Evolutionary conservation across 2,888 invertebrate species (phyloP).

Genomic region (Amphipyra berbera): DNA sequence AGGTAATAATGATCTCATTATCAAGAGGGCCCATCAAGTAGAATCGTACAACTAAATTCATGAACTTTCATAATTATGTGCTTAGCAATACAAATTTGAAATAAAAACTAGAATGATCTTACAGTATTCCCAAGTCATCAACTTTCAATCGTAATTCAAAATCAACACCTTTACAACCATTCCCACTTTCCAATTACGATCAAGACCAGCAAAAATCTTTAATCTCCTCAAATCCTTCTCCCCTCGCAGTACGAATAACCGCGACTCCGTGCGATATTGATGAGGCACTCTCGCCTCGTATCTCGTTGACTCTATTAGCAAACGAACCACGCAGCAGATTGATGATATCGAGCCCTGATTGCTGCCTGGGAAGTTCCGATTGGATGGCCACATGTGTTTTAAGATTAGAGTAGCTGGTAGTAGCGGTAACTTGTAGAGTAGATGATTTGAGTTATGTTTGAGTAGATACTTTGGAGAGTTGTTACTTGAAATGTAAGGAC

Average conservation of each 20-base stretch:
- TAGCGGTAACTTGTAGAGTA: slow-evolving; percentile 4
- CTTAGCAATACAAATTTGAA: too few species aligned
- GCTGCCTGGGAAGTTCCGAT: slow-evolving; percentile 52
- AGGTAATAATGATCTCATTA: too few species aligned
- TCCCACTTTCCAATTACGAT: slow-evolving; percentile 16
- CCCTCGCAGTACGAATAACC: slow-evolving; percentile 11
- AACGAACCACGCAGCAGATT: slow-evolving; percentile 65
- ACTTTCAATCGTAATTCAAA: slow-evolving; percentile 25
- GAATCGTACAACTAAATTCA: too few species aligned
- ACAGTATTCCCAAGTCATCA: not conserved
- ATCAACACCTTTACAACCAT: slow-evolving; percentile 4
- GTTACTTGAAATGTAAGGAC: not conserved
- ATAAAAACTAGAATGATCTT: too few species aligned
- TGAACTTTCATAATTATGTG: too few species aligned
- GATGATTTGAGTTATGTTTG: slow-evolving; percentile 2
- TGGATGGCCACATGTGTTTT: slow-evolving; percentile 58
- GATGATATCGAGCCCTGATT: slow-evolving; percentile 62
- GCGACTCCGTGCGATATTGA: slow-evolving; percentile 46
- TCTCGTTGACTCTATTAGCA: slow-evolving; percentile 65
- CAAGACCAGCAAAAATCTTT: slow-evolving; percentile 30
- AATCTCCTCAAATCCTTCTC: slow-evolving; percentile 22
- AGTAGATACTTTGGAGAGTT: too few species aligned
- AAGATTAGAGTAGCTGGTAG: slow-evolving; percentile 45
- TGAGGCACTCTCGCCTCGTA: slow-evolving; percentile 49
- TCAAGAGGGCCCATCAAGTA: too few species aligned